phyloP scores from a whole-genome alignment of 2,888 invertebrate genomes.

The Xanthia icteritia region DNA sequence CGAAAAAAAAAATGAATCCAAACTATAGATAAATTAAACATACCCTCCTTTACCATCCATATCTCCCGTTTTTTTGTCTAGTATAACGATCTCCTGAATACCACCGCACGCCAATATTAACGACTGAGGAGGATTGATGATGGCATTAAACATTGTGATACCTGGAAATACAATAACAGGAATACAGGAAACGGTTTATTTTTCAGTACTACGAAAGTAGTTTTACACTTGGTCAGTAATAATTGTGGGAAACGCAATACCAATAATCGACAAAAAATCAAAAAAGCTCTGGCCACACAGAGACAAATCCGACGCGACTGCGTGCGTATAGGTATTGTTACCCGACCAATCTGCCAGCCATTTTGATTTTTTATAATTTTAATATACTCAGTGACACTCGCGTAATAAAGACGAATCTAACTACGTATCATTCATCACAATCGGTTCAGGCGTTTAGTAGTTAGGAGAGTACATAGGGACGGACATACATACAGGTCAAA shows the following conservation, averaged over 20 bases:
- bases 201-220: not conserved
- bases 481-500: too few relatives aligned
- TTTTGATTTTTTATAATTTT: too few relatives aligned
- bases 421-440: too few relatives aligned
- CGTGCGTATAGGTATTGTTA: not conserved
- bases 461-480: too few relatives aligned
- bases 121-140: slow-evolving; percentile 98
- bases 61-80: slow-evolving; percentile 88
- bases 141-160: slow-evolving; percentile 96
- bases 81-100: slow-evolving; percentile 93
- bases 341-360: too few relatives aligned
- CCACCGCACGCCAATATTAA: slow-evolving; percentile 98
- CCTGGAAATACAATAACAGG: slow-evolving; percentile 84
- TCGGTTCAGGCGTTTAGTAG: too few relatives aligned
- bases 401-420: too few relatives aligned
- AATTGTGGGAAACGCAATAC: not conserved
- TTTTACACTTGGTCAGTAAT: not conserved
- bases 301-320: not conserved
- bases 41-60: not conserved
- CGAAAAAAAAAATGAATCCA: not conserved
- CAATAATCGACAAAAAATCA: too few relatives aligned
- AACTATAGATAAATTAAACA: not conserved
- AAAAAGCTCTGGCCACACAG: not conserved
- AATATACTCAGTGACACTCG: too few relatives aligned
- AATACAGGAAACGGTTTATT: not conserved